phyloP scores from a whole-genome alignment of 2,888 invertebrate genomes.

The Lasioglossum leucozonium region DNA sequence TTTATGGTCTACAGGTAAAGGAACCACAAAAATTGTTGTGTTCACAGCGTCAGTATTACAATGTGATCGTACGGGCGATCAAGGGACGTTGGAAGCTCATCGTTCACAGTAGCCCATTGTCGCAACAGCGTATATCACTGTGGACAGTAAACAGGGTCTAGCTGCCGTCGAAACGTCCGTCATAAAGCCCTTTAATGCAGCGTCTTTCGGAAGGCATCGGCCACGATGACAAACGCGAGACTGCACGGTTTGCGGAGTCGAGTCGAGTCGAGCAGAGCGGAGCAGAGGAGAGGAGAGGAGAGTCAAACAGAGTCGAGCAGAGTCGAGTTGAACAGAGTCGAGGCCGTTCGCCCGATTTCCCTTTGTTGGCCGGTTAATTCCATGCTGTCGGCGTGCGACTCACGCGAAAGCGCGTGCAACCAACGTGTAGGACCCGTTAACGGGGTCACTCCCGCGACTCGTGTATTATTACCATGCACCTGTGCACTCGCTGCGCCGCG shows the following conservation, averaged over 20 bases:
- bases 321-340: background rate
- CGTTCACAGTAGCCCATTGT: background rate
- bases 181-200: background rate
- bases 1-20: too few species aligned
- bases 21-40: background rate
- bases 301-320: background rate
- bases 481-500: slow-evolving; percentile 44
- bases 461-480: slow-evolving; percentile 63
- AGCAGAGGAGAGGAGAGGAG: background rate
- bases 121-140: background rate
- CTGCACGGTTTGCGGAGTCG: background rate
- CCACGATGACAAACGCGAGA: slow-evolving; percentile 29
- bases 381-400: slow-evolving; percentile 33
- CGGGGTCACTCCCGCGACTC: slow-evolving; percentile 66
- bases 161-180: background rate
- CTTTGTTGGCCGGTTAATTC: slow-evolving; percentile 61
- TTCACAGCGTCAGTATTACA: background rate
- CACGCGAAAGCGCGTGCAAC: slow-evolving; percentile 29
- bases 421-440: slow-evolving; percentile 54
- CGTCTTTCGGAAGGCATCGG: slow-evolving; percentile 32
- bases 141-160: slow-evolving; percentile 3
- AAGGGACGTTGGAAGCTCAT: background rate
- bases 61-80: background rate
- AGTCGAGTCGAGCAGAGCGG: background rate
- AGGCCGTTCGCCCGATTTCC: slow-evolving; percentile 57